phyloP scores from a whole-genome alignment of 1,140 invertebrate species.

The Vanessa tameamea region DNA sequence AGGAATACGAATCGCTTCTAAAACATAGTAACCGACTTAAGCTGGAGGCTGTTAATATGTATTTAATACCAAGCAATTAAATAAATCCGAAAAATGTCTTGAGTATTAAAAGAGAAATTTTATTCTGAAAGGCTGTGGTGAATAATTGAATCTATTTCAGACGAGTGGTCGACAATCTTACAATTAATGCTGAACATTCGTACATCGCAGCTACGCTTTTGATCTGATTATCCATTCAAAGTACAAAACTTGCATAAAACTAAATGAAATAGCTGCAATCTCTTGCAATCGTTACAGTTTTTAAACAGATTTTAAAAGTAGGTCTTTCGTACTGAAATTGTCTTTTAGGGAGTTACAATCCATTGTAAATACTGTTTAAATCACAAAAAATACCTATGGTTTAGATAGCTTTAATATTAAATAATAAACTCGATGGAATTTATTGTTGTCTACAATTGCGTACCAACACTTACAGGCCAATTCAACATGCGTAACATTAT shows the following conservation, averaged over 20 bases:
- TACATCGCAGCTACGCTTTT: constrained; percentile 46
- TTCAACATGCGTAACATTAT: too few relatives aligned
- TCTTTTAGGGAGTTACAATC: not conserved
- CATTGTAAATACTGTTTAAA: not conserved
- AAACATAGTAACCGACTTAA: too few relatives aligned
- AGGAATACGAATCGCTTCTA: too few relatives aligned
- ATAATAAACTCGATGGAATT: too few relatives aligned
- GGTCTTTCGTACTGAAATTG: constrained; percentile 9
- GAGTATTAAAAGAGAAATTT: constrained; percentile 15
- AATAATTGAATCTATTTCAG: constrained; percentile 52
- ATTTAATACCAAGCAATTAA: not conserved
- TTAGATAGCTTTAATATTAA: too few relatives aligned
- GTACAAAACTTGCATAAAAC: constrained; percentile 43
- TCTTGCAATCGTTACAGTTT: constrained; percentile 32
- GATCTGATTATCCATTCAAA: constrained; percentile 51
- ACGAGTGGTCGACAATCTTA: constrained; percentile 62
- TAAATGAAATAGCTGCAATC: constrained; percentile 31
- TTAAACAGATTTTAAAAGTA: constrained; percentile 34
- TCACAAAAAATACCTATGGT: too few relatives aligned
- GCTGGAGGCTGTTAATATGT: not conserved
- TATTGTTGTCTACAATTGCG: too few relatives aligned
- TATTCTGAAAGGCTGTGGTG: constrained; percentile 16
- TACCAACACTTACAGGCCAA: too few relatives aligned
- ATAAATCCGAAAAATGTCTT: constrained; percentile 2
- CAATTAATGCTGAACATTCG: constrained; percentile 59